Percentiles rank a stretch among this genome's conserved stretches.
phyloP scores from a whole-genome alignment of 2,797 vertebrate species.

The Uromys caudimaculatus region DNA sequence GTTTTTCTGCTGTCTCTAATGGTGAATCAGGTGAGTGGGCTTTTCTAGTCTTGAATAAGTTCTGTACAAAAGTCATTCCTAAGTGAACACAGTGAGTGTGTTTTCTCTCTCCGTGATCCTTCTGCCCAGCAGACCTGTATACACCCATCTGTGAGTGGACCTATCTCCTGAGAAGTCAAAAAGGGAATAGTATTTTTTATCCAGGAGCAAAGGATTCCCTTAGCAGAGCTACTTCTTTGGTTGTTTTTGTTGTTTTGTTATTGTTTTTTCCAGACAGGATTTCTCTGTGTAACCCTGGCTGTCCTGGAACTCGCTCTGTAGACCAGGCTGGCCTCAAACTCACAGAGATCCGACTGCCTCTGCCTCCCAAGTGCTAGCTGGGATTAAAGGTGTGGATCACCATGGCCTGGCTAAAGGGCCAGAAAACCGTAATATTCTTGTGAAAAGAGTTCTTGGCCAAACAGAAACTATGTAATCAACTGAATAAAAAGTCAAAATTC shows the following conservation, averaged over 20 bases:
- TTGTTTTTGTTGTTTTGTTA: neutral
- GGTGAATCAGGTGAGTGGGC: constrained; percentile 49
- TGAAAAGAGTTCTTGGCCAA: constrained; percentile 49
- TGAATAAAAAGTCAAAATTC: constrained; percentile 55
- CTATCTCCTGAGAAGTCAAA: constrained; percentile 21
- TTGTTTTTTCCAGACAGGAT: neutral
- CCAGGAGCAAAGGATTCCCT: neutral
- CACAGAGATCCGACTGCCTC: neutral
- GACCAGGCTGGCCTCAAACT: neutral
- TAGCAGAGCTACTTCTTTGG: neutral
- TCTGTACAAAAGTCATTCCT: constrained; percentile 51
- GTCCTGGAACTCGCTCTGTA: neutral
- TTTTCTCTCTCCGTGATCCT: neutral
- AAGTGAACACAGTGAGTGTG: neutral
- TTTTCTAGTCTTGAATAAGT: constrained; percentile 40
- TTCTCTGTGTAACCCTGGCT: neutral
- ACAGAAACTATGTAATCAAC: constrained; percentile 20
- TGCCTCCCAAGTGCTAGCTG: neutral
- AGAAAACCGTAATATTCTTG: constrained; percentile 20
- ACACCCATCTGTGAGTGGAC: constrained; percentile 13
- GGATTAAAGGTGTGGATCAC: neutral
- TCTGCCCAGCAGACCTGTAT: constrained; percentile 19
- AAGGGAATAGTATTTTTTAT: constrained; percentile 6
- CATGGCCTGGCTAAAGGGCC: neutral
- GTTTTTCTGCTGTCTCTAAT: constrained; percentile 57